phyloP scores from a whole-genome alignment of 2,888 invertebrate genomes.

The Cremastobaeus sp. region DNA sequence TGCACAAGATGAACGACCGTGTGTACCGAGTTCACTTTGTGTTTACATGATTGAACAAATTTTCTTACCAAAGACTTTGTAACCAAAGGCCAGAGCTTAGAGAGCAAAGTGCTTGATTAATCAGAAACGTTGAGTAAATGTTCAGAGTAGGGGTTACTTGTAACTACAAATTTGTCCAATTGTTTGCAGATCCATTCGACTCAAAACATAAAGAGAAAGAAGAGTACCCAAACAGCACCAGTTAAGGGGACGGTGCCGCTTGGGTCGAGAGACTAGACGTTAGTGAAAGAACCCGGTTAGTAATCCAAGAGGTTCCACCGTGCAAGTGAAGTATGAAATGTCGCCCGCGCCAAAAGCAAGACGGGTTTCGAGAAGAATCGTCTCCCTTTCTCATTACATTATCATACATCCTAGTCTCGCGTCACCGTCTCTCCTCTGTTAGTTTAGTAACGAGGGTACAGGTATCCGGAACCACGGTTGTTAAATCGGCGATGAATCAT shows the following conservation, averaged over 20 bases:
- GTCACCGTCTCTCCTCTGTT: conserved; percentile 60
- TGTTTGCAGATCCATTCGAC: conserved; percentile 22
- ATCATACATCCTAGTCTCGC: conserved; percentile 55
- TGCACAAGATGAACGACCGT: conserved; percentile 29
- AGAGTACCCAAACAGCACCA: conserved; percentile 48
- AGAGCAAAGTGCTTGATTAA: too few species aligned
- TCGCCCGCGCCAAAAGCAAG: conserved; percentile 77
- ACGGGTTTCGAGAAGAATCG: conserved; percentile 65
- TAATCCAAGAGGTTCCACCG: conserved; percentile 57
- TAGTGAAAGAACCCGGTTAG: conserved; percentile 62
- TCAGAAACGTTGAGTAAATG: conserved; percentile 11
- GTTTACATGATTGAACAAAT: neutral
- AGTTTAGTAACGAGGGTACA: conserved; percentile 50
- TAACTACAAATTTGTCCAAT: conserved; percentile 20
- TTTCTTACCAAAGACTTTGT: too few species aligned
- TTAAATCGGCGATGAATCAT: conserved; percentile 56
- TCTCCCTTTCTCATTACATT: conserved; percentile 59
- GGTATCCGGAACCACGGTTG: conserved; percentile 43
- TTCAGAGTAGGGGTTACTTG: neutral
- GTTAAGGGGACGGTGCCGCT: conserved; percentile 15
- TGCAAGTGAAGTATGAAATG: conserved; percentile 63
- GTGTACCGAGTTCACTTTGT: neutral
- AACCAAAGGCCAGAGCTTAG: too few species aligned
- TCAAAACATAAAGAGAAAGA: conserved; percentile 57
- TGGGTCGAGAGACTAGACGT: conserved; percentile 50